Conservation (phyloP, 2,113 vertebrate genomes). For the Petroica traversi region DNA sequence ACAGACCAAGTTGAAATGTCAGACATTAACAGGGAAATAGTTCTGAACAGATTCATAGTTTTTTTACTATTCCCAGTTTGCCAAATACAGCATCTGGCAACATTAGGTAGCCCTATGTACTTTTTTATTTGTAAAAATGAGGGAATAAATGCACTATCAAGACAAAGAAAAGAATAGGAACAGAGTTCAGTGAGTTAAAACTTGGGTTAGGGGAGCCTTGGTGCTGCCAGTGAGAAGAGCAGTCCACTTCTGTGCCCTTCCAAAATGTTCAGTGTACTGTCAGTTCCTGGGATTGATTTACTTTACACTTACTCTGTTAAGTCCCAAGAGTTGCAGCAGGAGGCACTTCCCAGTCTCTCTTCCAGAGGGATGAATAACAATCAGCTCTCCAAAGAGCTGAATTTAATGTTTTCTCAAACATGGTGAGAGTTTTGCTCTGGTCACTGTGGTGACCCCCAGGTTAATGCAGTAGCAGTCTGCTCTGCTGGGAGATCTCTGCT, state of each 20-base stretch:
- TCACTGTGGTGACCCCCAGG: neutral
- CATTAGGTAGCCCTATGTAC: neutral
- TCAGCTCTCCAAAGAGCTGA: neutral
- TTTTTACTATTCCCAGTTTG: neutral
- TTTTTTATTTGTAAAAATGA: neutral
- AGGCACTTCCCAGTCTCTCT: neutral
- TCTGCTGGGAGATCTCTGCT: neutral
- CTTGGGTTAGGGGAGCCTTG: neutral
- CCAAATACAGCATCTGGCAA: neutral
- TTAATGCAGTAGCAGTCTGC: neutral
- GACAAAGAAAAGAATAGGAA: neutral
- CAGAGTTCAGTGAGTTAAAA: neutral
- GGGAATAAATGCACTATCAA: neutral
- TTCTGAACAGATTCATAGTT: neutral
- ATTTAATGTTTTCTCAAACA: neutral
- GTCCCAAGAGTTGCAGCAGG: neutral
- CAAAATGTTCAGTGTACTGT: neutral
- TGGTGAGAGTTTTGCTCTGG: neutral
- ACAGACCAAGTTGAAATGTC: neutral
- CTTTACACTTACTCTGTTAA: neutral
- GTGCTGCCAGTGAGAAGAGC: neutral
- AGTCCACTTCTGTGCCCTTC: neutral
- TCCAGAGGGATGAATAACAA: neutral
- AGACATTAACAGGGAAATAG: neutral
- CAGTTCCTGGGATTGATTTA: neutral